A percentile compares a stretch with the other conserved stretches of the same genome.
These are phyloP conservation scores for Hirtodrosophila alboralis DNA, from an alignment of 2,888 invertebrate species.

Conservation along the genomic window DNA sequence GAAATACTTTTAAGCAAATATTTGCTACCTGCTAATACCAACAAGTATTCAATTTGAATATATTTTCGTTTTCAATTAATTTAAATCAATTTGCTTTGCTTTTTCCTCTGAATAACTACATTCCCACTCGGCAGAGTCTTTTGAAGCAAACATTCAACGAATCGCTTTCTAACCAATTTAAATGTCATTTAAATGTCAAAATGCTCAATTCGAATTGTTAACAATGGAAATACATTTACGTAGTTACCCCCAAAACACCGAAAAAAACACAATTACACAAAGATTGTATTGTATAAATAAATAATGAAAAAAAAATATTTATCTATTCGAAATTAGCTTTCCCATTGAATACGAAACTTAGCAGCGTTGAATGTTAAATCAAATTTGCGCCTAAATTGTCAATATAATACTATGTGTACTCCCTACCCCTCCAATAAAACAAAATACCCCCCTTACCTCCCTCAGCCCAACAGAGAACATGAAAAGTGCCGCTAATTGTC, in stretches of 20 bases:
- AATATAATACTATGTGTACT: conserved; percentile 49
- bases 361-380: conserved; percentile 63
- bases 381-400: conserved; percentile 80
- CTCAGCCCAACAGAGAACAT: too few relatives aligned
- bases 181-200: conserved; percentile 76
- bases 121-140: too few relatives aligned
- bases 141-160: neutral
- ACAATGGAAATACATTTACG: conserved; percentile 69
- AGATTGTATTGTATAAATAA: conserved; percentile 1
- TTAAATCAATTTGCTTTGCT: too few relatives aligned
- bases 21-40: too few relatives aligned
- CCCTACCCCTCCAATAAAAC: neutral
- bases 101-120: neutral
- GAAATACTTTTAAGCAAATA: too few relatives aligned
- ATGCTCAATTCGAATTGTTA: conserved; percentile 56
- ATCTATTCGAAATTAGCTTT: conserved; percentile 33
- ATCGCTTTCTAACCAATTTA: conserved; percentile 54
- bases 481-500: conserved; percentile 81
- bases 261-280: conserved; percentile 17
- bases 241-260: conserved; percentile 20
- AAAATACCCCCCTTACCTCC: neutral
- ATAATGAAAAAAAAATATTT: conserved; percentile 8
- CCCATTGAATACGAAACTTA: conserved; percentile 28
- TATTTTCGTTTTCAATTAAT: too few relatives aligned
- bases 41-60: too few relatives aligned